A percentile compares a stretch with the other conserved stretches of the same genome.
These are phyloP conservation scores for Ptiloglossa arizonensis DNA, from an alignment of 1,140 invertebrate species.

Conservation along the genomic window DNA sequence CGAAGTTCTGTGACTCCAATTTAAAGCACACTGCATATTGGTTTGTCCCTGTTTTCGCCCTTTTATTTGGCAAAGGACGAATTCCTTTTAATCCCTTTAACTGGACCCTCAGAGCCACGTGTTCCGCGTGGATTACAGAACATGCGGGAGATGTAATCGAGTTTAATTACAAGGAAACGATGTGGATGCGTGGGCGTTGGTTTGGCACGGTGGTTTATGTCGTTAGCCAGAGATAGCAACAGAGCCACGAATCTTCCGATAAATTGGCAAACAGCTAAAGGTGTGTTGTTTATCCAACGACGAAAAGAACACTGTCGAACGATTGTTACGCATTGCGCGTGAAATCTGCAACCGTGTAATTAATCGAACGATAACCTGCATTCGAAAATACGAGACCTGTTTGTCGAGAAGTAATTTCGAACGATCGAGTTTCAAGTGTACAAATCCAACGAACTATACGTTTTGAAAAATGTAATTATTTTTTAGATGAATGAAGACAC, in stretches of 20 bases:
- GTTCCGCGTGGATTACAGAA: not conserved
- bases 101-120: no score
- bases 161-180: slow-evolving; percentile 38
- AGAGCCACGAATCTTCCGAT: slow-evolving; percentile 24
- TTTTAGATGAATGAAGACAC: no score
- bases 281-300: slow-evolving; percentile 3
- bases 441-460: no score
- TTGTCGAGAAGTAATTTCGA: no score
- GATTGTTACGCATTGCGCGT: no score
- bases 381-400: no score
- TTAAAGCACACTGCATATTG: not conserved
- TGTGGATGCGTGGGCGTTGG: not conserved
- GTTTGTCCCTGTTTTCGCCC: not conserved
- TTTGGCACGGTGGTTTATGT: slow-evolving; percentile 38
- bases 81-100: not conserved
- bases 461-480: no score
- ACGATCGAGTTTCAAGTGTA: no score
- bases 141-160: not conserved
- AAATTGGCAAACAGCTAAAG: slow-evolving; percentile 46
- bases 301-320: not conserved
- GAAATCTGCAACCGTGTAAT: no score
- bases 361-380: slow-evolving; percentile 3
- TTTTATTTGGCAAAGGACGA: not conserved
- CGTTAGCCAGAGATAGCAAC: slow-evolving; percentile 17
- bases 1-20: not conserved